Base-by-base conservation (phyloP, 2,888 invertebrate genomes). In the Hypomecis punctinalis region DNA sequence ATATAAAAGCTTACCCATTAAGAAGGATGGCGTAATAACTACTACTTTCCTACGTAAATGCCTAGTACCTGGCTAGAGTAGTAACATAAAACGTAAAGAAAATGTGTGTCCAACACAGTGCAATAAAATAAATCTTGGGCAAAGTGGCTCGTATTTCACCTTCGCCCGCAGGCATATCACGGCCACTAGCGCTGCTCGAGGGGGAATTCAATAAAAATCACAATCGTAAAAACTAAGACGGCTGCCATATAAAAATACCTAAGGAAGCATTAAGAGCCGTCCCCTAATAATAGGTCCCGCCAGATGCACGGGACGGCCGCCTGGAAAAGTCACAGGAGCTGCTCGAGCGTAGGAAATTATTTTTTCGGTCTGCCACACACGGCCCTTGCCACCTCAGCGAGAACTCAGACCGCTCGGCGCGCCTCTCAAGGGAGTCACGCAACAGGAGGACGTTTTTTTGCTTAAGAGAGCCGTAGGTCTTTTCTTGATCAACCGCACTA, bases 361-460 rank as follows among this genome's bases (percentile, higher is more conserved):
- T 92, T 92, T 92, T 91, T 91, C 92, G 92, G 92, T 92, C 92
- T 91, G 81, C 90, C 92, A 88, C 90, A 93, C 92, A 88, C 88
- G 89, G 86, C 90, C 91, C 90, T 86, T 84, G 88, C 91, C 82
- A 83, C 87, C 87, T 91, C 90, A 85, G 89, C 91, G 86, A 86
- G 88, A 87, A 85, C 87, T 84, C 79, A 81, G 81, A 80, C 78
- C 79, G 81, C 76, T 80, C 77, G 33, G 76, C 78, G 81, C 76
- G 80, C 77, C 81, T 85, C 84, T 86, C 86, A 80, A 78, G 77
- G 75, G 79, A 82, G 84, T 82, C 77, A 85, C 83, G 85, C 81
- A 81, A 23, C 13, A 23, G 72, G 76, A 78, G 72, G 81, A 78
- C 77, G 77, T 80, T 85, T 84, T 81, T 23, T 23, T 23, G 3